Base-by-base conservation (phyloP, 23 tunicate species). In the Corella eumyota region DNA sequence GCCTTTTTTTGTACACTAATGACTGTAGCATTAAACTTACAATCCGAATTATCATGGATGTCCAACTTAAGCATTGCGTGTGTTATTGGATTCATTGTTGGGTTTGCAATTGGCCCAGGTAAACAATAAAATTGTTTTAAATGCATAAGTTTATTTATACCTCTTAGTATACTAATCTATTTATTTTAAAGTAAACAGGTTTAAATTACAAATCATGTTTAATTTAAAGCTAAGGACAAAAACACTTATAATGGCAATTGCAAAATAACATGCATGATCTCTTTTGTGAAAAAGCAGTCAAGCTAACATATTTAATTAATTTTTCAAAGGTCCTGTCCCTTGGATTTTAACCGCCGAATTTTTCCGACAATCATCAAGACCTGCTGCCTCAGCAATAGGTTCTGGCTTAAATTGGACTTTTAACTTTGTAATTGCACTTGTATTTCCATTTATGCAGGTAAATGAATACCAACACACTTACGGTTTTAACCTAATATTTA, bases 91-190 rank as follows among this genome's bases (percentile, higher is more conserved):
- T 92, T 81, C 34, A 92, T 92, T 28, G 66, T 83, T 30, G 98
- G 98, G 26, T 92, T 92, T 71, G 98, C 98, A 11, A 71, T 92
- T 60, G 98, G 98, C 17, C 98, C 98, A 50, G 97, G 95, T 85
- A 47, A 30, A 36, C n/a, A n/a, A n/a, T n/a, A n/a, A n/a, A n/a
- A n/a, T n/a, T n/a, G n/a, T n/a, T n/a, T n/a, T n/a, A n/a, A n/a
- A n/a, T n/a, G n/a, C n/a, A n/a, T n/a, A n/a, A n/a, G n/a, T n/a
- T n/a, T n/a, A n/a, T n/a, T n/a, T n/a, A n/a, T n/a, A n/a, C n/a
- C n/a, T n/a, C n/a, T n/a, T n/a, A n/a, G n/a, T n/a, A n/a, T n/a
- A n/a, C n/a, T n/a, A n/a, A n/a, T n/a, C n/a, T n/a, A n/a, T n/a
- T n/a, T n/a, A n/a, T n/a, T n/a, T n/a, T n/a, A n/a, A n/a, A n/a